phyloP scores from a whole-genome alignment of 2,797 vertebrate species.

The Notamacropus eugenii region DNA sequence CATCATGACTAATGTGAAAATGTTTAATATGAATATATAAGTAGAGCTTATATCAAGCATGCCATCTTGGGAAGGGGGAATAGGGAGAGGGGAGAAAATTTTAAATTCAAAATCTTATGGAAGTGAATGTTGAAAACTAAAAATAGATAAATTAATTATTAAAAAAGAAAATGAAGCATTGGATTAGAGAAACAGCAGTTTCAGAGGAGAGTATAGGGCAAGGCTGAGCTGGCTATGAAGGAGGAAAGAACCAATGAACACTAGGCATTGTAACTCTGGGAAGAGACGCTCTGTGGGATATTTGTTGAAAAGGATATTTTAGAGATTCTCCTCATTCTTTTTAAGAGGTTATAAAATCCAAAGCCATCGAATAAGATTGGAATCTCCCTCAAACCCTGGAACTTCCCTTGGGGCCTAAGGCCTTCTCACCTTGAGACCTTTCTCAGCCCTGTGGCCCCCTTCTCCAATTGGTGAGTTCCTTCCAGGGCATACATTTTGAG shows the following conservation, averaged over 20 bases:
- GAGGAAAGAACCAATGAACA: neutral
- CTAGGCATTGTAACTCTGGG: neutral
- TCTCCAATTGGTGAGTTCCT: neutral
- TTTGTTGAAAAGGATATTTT: neutral
- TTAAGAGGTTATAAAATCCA: neutral
- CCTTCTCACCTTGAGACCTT: neutral
- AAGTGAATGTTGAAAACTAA: too few species aligned
- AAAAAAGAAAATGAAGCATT: neutral
- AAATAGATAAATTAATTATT: too few species aligned
- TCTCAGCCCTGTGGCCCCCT: neutral
- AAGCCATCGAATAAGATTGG: neutral
- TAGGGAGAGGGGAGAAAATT: too few species aligned
- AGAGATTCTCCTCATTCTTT: neutral
- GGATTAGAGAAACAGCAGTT: neutral
- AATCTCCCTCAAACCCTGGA: neutral
- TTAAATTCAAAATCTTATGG: too few species aligned
- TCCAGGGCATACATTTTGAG: neutral
- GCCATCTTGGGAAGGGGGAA: too few species aligned
- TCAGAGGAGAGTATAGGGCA: neutral
- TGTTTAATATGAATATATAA: too few species aligned
- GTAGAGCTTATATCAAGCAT: too few species aligned
- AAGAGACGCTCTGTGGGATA: neutral
- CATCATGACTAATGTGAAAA: too few species aligned
- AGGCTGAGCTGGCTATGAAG: neutral
- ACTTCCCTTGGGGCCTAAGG: neutral